Base-by-base conservation (phyloP, 1,140 invertebrate genomes). In the Calycopis cecrops region DNA sequence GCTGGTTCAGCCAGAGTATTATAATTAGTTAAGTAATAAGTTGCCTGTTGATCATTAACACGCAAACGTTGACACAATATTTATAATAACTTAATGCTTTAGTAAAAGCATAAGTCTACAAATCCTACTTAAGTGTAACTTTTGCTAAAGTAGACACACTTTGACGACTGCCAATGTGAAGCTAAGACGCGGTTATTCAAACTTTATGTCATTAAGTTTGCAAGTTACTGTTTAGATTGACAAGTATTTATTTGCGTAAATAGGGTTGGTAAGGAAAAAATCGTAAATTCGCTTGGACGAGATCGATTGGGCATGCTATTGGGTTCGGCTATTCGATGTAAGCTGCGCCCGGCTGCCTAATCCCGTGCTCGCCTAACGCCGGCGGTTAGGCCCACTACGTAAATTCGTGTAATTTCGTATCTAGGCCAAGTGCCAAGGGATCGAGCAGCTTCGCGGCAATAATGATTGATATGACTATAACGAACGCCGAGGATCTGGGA, bases 321-420 rank as follows among this genome's bases (percentile, higher is more conserved):
- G 72, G 70, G 65, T 65, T 59, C 61, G 67, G 51, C 56, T 69
- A 76, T 73, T 70, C 70, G 71, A 57, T 74, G 78, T 85, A 81
- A 85, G 79, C 79, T 76, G 65, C 67, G 67, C 62, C 60, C 68
- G 65, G 53, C 52, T 69, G 69, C 73, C 70, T 83, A 83, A 85
- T 85, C 79, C 68, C 57, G 59, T 55, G 71, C 68, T 71, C 62
- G 65, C 61, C 75, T 73, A 74, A 71, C 75, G 64, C 62, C 67
- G 60, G 62, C 69, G 69, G 79, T 71, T 83, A 85, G 79, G 77
- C 79, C 71, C 77, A 71, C 73, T 75, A 76, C 74, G 77, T 83
- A 86, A 86, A 84, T 83, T 85, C 79, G 79, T 80, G 80, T 86
- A 84, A 86, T 86, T 84, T 84, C 66, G 80, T 68, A 86, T 83